Base-by-base conservation (phyloP, 2,797 vertebrate species). In the Enteromius unitaeniatus region DNA sequence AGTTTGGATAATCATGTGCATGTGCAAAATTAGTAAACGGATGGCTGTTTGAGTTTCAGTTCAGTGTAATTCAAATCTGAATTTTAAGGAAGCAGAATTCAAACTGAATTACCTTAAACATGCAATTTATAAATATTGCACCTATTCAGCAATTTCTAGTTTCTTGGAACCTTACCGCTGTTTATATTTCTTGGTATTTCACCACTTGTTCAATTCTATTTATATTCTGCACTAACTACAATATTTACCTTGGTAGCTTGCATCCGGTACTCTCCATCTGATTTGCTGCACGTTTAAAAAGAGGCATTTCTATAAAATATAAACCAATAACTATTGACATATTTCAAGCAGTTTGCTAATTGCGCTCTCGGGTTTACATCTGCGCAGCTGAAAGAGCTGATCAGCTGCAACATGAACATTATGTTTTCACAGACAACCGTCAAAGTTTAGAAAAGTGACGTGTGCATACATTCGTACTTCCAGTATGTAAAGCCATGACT, bases 401-500 rank as follows among this genome's bases (percentile, higher is more conserved):
- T 53, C 28, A n/a, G 21, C 53, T 3, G 19, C 72, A 74, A 55
- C 31, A 23, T 23, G 74, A 26, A 42, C 53, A 26, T 3, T 28
- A 6, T 19, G 19, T 6, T 62, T 62, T 77, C 10, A 15, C 10
- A 40, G 9, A 11, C 21, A 58, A 26, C 34, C 91, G 90, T 92
- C 88, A 81, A 15, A 28, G 23, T 28, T 8, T 90, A 90, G 92
- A 3, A 37, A 45, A 77, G n/a, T 77, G 23, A 62, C 23, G n/a
- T 45, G 13, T 17, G 10, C 58, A 90, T 89, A 91, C 88, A 84
- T 90, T 89, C 84, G 81, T 85, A 91, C 91, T 93, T 94, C 93
- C 92, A 90, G 92, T 90, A 94, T 82, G 89, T 91, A 92, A 92
- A 94, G 93, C 91, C 53, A 88, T 83, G 91, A 94, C 91, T 92